Base-by-base conservation (phyloP, 2,797 vertebrate genomes). In the Tadarida brasiliensis region DNA sequence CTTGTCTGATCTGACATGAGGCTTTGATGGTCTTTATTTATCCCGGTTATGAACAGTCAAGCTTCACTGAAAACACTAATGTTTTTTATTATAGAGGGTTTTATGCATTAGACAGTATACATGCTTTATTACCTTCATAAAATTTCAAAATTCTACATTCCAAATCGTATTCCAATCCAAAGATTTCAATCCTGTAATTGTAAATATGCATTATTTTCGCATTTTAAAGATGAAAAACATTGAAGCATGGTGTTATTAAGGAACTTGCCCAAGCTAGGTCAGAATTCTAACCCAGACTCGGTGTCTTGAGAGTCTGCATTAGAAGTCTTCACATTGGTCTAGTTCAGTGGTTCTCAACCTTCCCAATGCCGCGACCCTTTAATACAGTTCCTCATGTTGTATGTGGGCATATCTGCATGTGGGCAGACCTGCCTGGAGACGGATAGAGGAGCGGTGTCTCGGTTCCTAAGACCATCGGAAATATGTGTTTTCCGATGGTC, bases 181-280 rank as follows among this genome's bases (percentile, higher is more conserved):
- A 93, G 39, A 91, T 47, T 95, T 94, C 65, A 87, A 91, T 61
- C 59, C 44, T 82, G 20, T 90, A 61, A 73, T 70, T 91, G 57
- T 65, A 39, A 94, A 67, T 26, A 54, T 57, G 8, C 19, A 24
- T 82, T 78, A 49, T 33, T 44, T 67, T 17, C 14, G 10, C 80
- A 85, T 11, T 59, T 93, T 67, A 76, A 12, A 86, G 33, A 73
- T 94, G 17, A 76, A 77, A 56, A 77, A 51, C 93, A 84, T 47
- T 47, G 33, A 68, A 78, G 78, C 12, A 16, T 11, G 78, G 63
- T 51, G 30, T 6, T 19, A 80, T 63, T 83, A 82, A 83, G 35
- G 35, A 91, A 76, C 28, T 89, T 96, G 44, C 30, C 22, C 35
- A 74, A 56, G 54, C 39, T 63, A 68, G n/a, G 8, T 65, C 68